A percentile compares a stretch with the other conserved stretches of the same genome.
Conservation (phyloP, 2,888 invertebrate species). For the Hirtodrosophila histrioides region DNA sequence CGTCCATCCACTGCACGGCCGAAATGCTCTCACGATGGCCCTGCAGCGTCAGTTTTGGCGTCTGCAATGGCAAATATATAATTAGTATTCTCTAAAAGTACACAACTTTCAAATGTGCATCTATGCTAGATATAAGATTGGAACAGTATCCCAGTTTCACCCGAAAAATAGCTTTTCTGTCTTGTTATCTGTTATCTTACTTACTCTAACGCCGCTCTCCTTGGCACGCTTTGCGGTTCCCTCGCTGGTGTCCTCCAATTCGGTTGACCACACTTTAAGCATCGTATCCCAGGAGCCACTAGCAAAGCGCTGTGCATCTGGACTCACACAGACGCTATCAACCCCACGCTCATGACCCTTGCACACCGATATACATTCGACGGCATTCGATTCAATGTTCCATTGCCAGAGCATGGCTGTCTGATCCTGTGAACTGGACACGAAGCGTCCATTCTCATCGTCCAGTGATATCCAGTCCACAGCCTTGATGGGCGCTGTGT, state of each 20-base stretch:
- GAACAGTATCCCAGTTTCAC: no score
- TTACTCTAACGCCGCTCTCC: constrained; percentile 85
- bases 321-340: constrained; percentile 93
- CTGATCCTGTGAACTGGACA: constrained; percentile 96
- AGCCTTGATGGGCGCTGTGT: constrained; percentile 93
- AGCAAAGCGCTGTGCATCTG: constrained; percentile 88
- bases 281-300: constrained; percentile 97
- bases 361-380: constrained; percentile 92
- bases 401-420: constrained; percentile 96
- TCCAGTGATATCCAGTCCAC: constrained; percentile 92
- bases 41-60: constrained; percentile 93
- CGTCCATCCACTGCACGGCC: constrained; percentile 92
- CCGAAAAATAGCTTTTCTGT: no score
- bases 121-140: no score
- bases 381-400: constrained; percentile 89
- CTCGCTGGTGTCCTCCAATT: constrained; percentile 86
- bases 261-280: constrained; percentile 95
- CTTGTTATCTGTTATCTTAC: background rate
- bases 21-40: constrained; percentile 97
- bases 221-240: constrained; percentile 87
- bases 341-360: constrained; percentile 96
- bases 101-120: no score
- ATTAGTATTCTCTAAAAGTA: no score
- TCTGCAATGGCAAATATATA: constrained; percentile 84
- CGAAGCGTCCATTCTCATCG: constrained; percentile 88